Base-by-base conservation (phyloP, 2,797 vertebrate genomes). In the Rallus crepitans region DNA sequence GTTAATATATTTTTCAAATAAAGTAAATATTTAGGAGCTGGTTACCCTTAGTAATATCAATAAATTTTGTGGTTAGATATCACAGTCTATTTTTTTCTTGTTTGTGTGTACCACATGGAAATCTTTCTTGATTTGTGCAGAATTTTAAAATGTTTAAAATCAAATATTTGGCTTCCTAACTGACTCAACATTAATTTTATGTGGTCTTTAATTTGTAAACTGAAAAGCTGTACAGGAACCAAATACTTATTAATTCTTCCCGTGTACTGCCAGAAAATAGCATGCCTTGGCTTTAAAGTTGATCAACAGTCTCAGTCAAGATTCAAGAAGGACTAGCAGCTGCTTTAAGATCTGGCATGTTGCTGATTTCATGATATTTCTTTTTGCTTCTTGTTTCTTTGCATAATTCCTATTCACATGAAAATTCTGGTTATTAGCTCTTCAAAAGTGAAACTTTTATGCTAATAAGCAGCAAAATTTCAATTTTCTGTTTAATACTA, bases 401-500 rank as follows among this genome's bases (percentile, higher is more conserved):
- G 37, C 55, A 9, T 80, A 31, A 55, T 85, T 91, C 89, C 89
- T 71, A 76, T 92, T 94, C 91, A 94, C 47, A 52, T 64, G 45
- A 91, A 95, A 96, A 93, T 94, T 80, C 57, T 81, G 15, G 31
- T 82, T 78, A 93, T 93, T 93, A 92, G 80, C 82, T 94, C 92
- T 94, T 93, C 55, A 78, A 59, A 94, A 87, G 33, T 47, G 53
- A 55, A 68, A 82, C 40, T 96, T 91, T 10, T 30, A 8, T 65
- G 52, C 57, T 84, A 78, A 90, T 81, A 70, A 77, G 61, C 64
- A 91, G 28, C 11, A 85, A 45, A 69, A 81, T 85, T 93, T 91
- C 78, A n/a, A 20, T 60, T 80, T 95, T 88, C 35, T 50, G 40
- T 60, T 68, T 85, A 90, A 87, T 89, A 42, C 7, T 91, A 56